Conservation (phyloP, 23 tunicate genomes). For the Styela clava region DNA sequence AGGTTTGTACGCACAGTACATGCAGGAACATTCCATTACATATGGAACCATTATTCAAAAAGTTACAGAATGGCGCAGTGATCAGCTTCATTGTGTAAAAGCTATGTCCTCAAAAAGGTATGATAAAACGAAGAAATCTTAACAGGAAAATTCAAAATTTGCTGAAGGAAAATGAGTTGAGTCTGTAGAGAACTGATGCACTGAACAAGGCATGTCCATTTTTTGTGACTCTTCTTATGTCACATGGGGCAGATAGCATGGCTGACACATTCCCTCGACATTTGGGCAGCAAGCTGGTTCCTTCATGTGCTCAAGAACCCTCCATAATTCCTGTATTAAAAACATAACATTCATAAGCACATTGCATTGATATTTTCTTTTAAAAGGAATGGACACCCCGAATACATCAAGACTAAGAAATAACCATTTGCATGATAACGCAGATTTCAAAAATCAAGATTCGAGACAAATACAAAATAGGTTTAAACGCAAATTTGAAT, state of each 20-base stretch:
- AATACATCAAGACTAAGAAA: too few species aligned
- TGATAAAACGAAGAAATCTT: background rate
- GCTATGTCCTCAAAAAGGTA: background rate
- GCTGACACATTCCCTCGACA: background rate
- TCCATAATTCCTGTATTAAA: slow-evolving; percentile 6
- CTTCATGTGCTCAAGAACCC: slow-evolving; percentile 25
- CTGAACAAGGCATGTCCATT: background rate
- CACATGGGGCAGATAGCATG: background rate
- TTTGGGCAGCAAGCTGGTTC: background rate
- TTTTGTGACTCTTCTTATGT: background rate
- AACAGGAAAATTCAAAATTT: background rate
- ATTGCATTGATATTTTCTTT: too few species aligned
- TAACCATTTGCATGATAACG: too few species aligned
- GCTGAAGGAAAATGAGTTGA: background rate
- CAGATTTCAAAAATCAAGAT: too few species aligned
- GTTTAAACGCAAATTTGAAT: too few species aligned
- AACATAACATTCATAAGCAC: background rate
- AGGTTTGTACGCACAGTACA: background rate
- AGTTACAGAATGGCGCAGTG: background rate
- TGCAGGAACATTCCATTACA: background rate
- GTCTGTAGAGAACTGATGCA: background rate
- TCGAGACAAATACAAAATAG: too few species aligned
- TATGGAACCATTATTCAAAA: background rate
- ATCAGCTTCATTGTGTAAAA: background rate
- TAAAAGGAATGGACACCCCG: too few species aligned